These are phyloP conservation scores for Whitmania pigra DNA, from an alignment of 1,140 invertebrate species.

Conservation along the genomic window DNA sequence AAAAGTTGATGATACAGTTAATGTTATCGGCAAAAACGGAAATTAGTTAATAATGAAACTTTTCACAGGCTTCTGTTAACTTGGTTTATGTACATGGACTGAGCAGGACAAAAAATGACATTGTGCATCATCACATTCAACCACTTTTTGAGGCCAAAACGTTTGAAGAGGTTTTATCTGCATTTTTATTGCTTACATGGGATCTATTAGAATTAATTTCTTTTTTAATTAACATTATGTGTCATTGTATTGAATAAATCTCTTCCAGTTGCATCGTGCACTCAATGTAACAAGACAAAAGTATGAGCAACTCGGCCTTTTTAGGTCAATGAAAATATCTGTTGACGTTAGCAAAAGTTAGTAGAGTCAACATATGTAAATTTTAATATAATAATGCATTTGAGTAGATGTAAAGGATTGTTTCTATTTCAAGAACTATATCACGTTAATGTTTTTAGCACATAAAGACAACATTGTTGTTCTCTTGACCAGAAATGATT, in stretches of 20 bases:
- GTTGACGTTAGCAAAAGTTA: conserved; percentile 63
- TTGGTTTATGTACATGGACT: conserved; percentile 64
- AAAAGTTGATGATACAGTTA: no score
- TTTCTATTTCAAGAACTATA: no score
- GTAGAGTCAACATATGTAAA: neutral
- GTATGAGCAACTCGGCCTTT: conserved; percentile 65
- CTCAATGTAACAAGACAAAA: conserved; percentile 49
- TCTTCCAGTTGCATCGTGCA: neutral
- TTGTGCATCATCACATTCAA: conserved; percentile 54
- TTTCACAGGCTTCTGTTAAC: conserved; percentile 53
- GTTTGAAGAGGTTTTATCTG: conserved; percentile 42
- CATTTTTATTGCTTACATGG: conserved; percentile 12
- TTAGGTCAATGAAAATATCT: conserved; percentile 61
- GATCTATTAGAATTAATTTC: neutral
- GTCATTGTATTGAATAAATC: neutral
- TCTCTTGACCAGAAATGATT: no score
- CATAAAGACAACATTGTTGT: no score
- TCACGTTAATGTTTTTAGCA: no score
- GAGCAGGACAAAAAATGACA: conserved; percentile 63
- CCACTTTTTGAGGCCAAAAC: conserved; percentile 58
- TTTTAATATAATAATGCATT: no score
- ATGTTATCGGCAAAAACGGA: no score
- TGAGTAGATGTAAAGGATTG: no score
- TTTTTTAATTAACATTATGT: neutral
- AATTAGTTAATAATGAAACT: neutral